Evolutionary conservation across 2,888 invertebrate genomes (phyloP).

Genomic region (Eurytoma californica): DNA sequence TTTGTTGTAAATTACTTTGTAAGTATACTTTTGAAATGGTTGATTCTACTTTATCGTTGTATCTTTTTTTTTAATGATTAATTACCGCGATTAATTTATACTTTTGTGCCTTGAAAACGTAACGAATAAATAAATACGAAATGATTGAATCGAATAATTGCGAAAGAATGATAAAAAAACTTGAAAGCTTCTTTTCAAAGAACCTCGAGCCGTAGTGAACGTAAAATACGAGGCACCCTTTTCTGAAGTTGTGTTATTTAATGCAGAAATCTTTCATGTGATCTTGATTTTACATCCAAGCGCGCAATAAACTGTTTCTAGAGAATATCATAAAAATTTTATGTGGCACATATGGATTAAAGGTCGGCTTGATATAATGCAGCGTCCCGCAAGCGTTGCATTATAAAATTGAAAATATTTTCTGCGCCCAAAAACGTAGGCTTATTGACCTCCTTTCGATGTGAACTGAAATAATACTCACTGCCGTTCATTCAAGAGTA

Average conservation of each 20-base stretch:
- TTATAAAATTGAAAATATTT: constrained; percentile 23
- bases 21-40: too few species aligned
- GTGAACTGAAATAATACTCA: constrained; percentile 39
- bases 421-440: constrained; percentile 19
- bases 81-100: too few species aligned
- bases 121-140: too few species aligned
- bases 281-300: neutral
- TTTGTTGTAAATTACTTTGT: too few species aligned
- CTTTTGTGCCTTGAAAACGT: too few species aligned
- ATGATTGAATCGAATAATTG: neutral
- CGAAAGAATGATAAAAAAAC: neutral
- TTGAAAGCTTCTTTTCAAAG: neutral
- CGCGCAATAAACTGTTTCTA: neutral
- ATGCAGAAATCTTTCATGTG: neutral
- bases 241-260: neutral
- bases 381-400: neutral
- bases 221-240: neutral
- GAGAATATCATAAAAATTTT: constrained; percentile 4
- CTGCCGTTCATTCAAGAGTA: constrained; percentile 13
- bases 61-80: too few species aligned
- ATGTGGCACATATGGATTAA: neutral
- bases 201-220: neutral
- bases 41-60: too few species aligned
- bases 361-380: neutral
- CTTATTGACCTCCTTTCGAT: constrained; percentile 40